phyloP scores from a whole-genome alignment of 2,113 vertebrate species.

The Himantopus leucocephalus region DNA sequence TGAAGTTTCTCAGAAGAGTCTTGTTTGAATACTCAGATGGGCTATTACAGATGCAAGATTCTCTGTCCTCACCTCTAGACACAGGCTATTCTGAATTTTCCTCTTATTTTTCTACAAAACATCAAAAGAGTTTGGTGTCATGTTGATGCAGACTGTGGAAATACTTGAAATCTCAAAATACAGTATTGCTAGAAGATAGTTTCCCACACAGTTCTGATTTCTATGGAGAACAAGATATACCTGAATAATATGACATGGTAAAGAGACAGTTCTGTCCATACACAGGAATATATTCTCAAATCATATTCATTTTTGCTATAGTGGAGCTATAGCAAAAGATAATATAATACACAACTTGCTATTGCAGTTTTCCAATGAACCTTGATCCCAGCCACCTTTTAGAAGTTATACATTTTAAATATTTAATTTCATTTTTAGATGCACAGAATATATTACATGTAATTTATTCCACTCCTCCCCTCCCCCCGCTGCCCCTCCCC shows the following conservation, averaged over 20 bases:
- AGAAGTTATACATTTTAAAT: background rate
- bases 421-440: background rate
- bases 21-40: background rate
- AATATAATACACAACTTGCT: background rate
- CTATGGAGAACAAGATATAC: background rate
- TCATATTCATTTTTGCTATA: background rate
- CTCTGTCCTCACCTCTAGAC: background rate
- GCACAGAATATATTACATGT: background rate
- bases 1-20: background rate
- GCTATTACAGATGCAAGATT: background rate
- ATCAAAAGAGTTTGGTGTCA: background rate
- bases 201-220: background rate
- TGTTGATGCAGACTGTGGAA: background rate
- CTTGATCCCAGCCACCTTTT: background rate
- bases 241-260: background rate
- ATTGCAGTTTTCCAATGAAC: background rate
- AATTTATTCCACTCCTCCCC: background rate
- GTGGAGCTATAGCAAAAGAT: background rate
- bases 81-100: background rate
- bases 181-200: accelerated
- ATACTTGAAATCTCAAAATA: background rate
- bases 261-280: background rate
- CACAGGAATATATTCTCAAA: background rate
- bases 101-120: background rate
- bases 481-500: accelerated